A percentile compares a stretch with the other conserved stretches of the same genome.
Conservation (phyloP, 2,113 vertebrate species). For the Meleagris gallopavo region DNA sequence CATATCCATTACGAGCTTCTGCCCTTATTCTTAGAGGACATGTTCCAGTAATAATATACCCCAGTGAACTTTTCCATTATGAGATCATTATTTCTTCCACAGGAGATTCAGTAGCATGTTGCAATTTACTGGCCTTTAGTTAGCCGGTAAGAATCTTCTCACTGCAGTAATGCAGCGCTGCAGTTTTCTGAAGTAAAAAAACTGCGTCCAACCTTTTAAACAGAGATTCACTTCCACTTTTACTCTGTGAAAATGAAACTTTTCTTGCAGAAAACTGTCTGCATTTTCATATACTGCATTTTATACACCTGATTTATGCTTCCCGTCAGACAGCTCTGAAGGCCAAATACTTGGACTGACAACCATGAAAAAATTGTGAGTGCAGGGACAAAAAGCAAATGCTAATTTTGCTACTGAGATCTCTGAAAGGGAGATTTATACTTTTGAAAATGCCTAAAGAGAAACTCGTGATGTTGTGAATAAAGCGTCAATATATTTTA, state of each 20-base stretch:
- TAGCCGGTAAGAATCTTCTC: not conserved
- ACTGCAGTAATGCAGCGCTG: not conserved
- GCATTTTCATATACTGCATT: not conserved
- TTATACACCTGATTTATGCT: constrained; percentile 53
- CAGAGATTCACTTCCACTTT: not conserved
- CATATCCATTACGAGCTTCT: constrained; percentile 31
- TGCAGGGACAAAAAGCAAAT: constrained; percentile 64
- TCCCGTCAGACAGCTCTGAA: constrained; percentile 1
- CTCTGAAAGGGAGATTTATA: constrained; percentile 61
- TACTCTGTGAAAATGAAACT: not conserved
- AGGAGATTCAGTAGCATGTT: not conserved
- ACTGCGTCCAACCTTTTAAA: not conserved
- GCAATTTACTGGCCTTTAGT: not conserved
- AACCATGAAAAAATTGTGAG: constrained; percentile 64
- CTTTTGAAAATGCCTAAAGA: constrained; percentile 59
- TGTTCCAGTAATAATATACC: constrained; percentile 52
- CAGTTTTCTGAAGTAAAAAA: not conserved
- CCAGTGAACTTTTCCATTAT: constrained; percentile 41
- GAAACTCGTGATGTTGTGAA: constrained; percentile 38
- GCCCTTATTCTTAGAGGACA: constrained; percentile 59
- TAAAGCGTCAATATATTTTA: constrained; percentile 34
- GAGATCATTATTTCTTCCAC: constrained; percentile 46
- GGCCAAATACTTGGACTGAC: constrained; percentile 54
- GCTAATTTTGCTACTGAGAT: constrained; percentile 53
- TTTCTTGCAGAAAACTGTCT: not conserved